phyloP scores from a whole-genome alignment of 2,797 vertebrate genomes.

The Oreochromis mossambicus region DNA sequence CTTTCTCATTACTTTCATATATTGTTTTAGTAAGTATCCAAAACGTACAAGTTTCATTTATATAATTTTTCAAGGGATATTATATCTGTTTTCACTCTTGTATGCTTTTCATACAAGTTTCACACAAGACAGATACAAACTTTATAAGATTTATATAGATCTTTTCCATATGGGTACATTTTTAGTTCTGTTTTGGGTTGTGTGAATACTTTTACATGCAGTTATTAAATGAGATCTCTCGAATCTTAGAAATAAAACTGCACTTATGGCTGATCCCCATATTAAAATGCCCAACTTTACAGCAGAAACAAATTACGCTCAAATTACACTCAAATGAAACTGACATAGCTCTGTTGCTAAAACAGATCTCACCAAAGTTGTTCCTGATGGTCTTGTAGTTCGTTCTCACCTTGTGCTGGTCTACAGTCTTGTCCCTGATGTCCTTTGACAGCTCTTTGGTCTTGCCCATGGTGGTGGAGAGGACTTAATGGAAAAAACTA shows the following conservation, averaged over 20 bases:
- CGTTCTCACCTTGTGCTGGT: neutral
- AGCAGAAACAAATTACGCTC: neutral
- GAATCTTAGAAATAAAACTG: neutral
- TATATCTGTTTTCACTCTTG: no score
- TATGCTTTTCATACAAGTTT: no score
- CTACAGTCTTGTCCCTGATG: neutral
- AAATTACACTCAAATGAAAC: neutral
- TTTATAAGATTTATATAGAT: no score
- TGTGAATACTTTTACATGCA: neutral
- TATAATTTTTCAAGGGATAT: no score
- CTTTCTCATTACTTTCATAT: no score
- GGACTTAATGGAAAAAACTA: neutral
- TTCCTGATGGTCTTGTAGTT: neutral
- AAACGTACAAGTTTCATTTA: no score
- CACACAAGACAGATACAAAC: no score
- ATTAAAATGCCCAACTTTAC: neutral
- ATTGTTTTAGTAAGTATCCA: no score
- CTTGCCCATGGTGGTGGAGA: neutral
- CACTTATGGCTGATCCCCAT: fast-evolving
- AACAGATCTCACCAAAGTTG: neutral
- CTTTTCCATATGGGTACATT: no score
- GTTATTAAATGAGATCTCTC: neutral
- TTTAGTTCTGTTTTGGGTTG: neutral
- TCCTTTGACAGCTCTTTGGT: neutral
- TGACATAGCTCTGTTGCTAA: neutral